Evolutionary conservation across 2,888 invertebrate species (phyloP).

Genomic region (Lacanobia oleracea): DNA sequence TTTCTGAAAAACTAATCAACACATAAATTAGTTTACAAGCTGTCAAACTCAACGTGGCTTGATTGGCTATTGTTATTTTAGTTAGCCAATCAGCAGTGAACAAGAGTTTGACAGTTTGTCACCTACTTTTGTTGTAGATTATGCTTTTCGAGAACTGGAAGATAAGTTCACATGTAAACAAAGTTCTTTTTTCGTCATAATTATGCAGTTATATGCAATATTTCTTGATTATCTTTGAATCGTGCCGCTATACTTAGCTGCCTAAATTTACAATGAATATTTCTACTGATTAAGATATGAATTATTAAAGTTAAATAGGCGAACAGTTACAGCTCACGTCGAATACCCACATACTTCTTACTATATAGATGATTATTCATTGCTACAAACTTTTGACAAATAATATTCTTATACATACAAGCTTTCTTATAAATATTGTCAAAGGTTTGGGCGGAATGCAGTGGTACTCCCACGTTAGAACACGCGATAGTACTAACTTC

Average conservation of each 20-base stretch:
- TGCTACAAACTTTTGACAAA: slow-evolving; percentile 58
- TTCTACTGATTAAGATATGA: slow-evolving; percentile 29
- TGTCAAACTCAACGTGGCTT: not conserved
- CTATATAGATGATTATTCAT: slow-evolving; percentile 34
- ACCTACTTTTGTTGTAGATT: not conserved
- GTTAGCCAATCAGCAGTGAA: not conserved
- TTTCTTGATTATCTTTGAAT: slow-evolving; percentile 22
- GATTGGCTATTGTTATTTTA: slow-evolving; percentile 17
- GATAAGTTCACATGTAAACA: slow-evolving; percentile 10
- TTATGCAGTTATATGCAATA: not conserved
- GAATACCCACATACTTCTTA: slow-evolving; percentile 29
- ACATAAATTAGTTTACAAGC: not conserved
- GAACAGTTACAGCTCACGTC: slow-evolving; percentile 35
- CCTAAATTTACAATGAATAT: slow-evolving; percentile 28
- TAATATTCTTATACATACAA: slow-evolving; percentile 46
- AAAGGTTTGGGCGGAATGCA: slow-evolving; percentile 48
- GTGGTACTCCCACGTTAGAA: slow-evolving; percentile 42
- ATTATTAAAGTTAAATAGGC: slow-evolving; percentile 43
- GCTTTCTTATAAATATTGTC: slow-evolving; percentile 49
- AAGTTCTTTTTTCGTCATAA: slow-evolving; percentile 4
- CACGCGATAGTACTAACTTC: slow-evolving; percentile 5
- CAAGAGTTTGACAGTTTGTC: not conserved
- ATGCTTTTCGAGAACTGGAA: not conserved
- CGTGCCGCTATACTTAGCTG: slow-evolving; percentile 29
- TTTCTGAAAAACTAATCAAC: not conserved